A percentile compares a stretch with the other conserved stretches of the same genome.
Conservation (phyloP, 2,888 invertebrate species). For the Clanis bilineata region DNA sequence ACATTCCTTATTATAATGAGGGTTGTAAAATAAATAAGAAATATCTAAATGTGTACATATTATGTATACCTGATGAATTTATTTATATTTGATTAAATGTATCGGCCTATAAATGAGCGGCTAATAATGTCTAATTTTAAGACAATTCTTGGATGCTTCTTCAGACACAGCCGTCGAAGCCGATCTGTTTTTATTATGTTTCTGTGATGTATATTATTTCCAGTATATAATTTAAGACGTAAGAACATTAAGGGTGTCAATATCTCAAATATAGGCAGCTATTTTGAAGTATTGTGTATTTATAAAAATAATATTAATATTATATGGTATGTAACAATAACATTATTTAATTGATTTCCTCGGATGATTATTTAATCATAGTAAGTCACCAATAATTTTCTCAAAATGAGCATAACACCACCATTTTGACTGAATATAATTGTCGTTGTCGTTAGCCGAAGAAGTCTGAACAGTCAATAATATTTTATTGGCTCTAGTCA, state of each 20-base stretch:
- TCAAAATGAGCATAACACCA: conserved; percentile 47
- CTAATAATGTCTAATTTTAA: conserved; percentile 37
- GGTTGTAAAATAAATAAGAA: conserved; percentile 67
- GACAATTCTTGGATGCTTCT: conserved; percentile 18
- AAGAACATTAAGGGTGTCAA: conserved; percentile 46
- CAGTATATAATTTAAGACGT: conserved; percentile 37
- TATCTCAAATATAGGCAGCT: conserved; percentile 70
- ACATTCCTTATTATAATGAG: conserved; percentile 68
- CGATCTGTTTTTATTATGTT: conserved; percentile 24
- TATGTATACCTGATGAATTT: conserved; percentile 56
- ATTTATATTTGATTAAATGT: conserved; percentile 55
- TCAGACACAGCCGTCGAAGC: neutral
- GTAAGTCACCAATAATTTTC: conserved; percentile 37
- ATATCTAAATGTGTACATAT: conserved; percentile 63
- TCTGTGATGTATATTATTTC: conserved; percentile 30
- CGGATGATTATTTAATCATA: conserved; percentile 35
- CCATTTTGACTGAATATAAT: conserved; percentile 59
- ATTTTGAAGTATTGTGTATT: conserved; percentile 57
- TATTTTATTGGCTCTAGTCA: conserved; percentile 32
- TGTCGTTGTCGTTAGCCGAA: conserved; percentile 58
- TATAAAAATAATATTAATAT: conserved; percentile 29
- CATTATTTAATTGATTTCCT: conserved; percentile 29
- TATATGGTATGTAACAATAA: conserved; percentile 12
- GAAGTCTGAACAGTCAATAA: conserved; percentile 48
- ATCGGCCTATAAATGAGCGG: conserved; percentile 64